A percentile compares a stretch with the other conserved stretches of the same genome.
phyloP scores from a whole-genome alignment of 2,888 invertebrate species.

The Drosophila prostipennis region DNA sequence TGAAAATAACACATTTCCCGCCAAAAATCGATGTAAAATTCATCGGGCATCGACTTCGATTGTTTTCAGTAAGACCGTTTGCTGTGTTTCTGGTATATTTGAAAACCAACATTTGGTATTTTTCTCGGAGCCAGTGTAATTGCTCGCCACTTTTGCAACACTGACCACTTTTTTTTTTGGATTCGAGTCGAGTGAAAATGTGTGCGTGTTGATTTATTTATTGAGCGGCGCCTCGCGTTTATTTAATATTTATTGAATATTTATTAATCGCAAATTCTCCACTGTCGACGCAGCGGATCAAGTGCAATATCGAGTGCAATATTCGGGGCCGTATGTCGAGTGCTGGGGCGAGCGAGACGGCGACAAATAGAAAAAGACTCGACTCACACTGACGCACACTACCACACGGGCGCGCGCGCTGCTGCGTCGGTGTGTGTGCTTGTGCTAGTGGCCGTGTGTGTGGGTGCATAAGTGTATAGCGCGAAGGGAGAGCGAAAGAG shows the following conservation, averaged over 20 bases:
- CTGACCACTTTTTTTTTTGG: neutral
- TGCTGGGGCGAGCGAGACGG: constrained; percentile 1
- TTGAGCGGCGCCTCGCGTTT: constrained; percentile 13
- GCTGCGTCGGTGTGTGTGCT: constrained; percentile 35
- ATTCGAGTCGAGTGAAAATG: constrained; percentile 15
- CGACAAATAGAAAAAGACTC: constrained; percentile 14
- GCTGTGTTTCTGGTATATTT: too few species aligned
- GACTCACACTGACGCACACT: constrained; percentile 28
- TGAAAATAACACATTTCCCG: too few species aligned
- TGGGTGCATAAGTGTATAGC: constrained; percentile 42
- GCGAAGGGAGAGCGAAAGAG: neutral
- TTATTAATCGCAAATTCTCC: too few species aligned
- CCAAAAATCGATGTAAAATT: too few species aligned
- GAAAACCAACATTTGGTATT: too few species aligned
- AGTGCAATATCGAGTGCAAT: constrained; percentile 11
- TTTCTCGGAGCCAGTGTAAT: too few species aligned
- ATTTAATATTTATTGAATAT: constrained; percentile 1
- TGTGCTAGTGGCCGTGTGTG: constrained; percentile 12
- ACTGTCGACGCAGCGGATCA: too few species aligned
- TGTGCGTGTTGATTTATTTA: constrained; percentile 7
- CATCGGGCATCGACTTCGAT: too few species aligned
- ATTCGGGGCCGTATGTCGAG: constrained; percentile 13
- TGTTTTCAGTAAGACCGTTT: too few species aligned
- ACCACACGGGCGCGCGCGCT: constrained; percentile 33
- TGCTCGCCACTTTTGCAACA: too few species aligned